These are phyloP conservation scores for Dynastes tityus DNA, from an alignment of 2,888 invertebrate species.

Conservation along the genomic window DNA sequence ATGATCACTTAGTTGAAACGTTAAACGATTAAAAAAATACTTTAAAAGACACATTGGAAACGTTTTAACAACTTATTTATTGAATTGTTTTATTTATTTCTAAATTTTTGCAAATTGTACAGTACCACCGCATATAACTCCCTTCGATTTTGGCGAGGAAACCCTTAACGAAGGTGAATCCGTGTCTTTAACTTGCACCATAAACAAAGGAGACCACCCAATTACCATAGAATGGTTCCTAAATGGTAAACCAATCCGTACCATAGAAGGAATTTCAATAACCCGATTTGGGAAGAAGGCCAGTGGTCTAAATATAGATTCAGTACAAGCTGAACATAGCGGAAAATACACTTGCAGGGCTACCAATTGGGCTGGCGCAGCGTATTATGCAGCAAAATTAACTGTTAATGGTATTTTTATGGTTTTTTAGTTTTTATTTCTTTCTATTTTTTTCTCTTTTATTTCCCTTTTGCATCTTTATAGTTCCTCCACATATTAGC, in stretches of 20 bases:
- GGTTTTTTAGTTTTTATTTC: too few relatives aligned
- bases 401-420: slow-evolving; percentile 79
- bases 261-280: slow-evolving; percentile 74
- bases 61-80: slow-evolving; percentile 60
- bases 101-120: slow-evolving; percentile 52
- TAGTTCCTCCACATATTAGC: slow-evolving; percentile 81
- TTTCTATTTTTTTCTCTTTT: too few relatives aligned
- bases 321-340: slow-evolving; percentile 81
- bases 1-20: slow-evolving; percentile 67
- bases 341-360: slow-evolving; percentile 85
- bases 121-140: slow-evolving; percentile 81
- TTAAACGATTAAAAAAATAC: slow-evolving; percentile 73
- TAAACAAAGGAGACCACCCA: slow-evolving; percentile 85
- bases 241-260: slow-evolving; percentile 77
- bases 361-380: slow-evolving; percentile 78
- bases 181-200: slow-evolving; percentile 81
- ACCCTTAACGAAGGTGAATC: slow-evolving; percentile 83
- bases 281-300: slow-evolving; percentile 75
- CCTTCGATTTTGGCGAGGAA: slow-evolving; percentile 77
- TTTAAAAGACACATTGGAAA: too few relatives aligned
- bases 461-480: too few relatives aligned
- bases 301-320: slow-evolving; percentile 82
- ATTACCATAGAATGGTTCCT: slow-evolving; percentile 71
- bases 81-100: not conserved
- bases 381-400: slow-evolving; percentile 78